These are phyloP conservation scores for Nesogale talazaci DNA, from an alignment of 2,113 vertebrate species.

Conservation along the genomic window DNA sequence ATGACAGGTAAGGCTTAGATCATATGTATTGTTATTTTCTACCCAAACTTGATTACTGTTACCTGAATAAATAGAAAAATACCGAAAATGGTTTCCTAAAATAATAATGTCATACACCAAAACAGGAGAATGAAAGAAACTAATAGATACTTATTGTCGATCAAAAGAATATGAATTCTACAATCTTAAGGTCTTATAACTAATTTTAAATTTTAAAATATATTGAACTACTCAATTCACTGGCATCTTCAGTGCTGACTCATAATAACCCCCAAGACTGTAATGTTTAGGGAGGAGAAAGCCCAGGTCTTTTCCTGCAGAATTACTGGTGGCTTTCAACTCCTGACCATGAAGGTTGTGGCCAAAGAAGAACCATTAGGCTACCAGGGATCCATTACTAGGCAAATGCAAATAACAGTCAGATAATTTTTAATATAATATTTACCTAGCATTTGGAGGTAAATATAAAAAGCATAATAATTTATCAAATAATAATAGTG, in stretches of 20 bases:
- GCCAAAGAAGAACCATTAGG: too few species aligned
- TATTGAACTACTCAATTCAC: neutral
- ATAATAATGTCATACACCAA: neutral
- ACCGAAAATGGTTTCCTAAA: neutral
- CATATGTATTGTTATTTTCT: neutral
- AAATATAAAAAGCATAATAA: neutral
- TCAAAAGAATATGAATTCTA: neutral
- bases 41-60: neutral
- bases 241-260: too few species aligned
- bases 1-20: neutral
- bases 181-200: neutral
- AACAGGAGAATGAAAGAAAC: neutral
- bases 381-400: too few species aligned
- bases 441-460: neutral
- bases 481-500: neutral
- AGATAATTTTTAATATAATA: neutral
- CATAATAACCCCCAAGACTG: too few species aligned
- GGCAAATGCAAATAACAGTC: neutral
- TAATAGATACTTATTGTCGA: neutral
- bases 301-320: too few species aligned
- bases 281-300: too few species aligned
- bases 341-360: too few species aligned
- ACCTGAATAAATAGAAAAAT: neutral
- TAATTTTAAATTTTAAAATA: slow-evolving; percentile 15
- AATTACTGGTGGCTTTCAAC: too few species aligned